Evolutionary conservation across 2,113 vertebrate species (phyloP), one percentile per base, ranked within the genome.

Genomic region (Morone chrysops): DNA sequence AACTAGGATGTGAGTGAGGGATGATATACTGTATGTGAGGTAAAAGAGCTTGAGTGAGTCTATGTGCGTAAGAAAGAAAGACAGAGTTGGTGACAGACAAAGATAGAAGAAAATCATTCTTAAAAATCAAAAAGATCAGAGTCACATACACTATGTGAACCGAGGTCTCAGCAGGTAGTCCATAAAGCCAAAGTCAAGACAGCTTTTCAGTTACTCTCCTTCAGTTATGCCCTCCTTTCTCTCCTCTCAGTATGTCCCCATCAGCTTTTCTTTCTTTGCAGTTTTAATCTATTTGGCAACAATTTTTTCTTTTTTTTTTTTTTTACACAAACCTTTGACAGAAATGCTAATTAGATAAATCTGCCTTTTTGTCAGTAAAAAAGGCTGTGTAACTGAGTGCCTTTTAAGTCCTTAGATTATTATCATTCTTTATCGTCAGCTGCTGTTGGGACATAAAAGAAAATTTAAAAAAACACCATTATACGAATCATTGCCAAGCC

Each of bases 121-220:
- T 66, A 4, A 48, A 68, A 65, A 82, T 47, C 31, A 70, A 56
- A 75, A 56, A 67, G 22, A 22, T 59, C 63, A 14, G 43, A 82
- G 43, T 51, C 47, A 31, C 25, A 22, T 22, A 31, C 36, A 65
- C 38, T 25, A 22, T 43, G 25, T 48, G 63, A 83, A 43, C 45
- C 2, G 72, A 69, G 63, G 31, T 63, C 60, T 70, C 48, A 0
- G 63, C 47, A 85, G 74, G 85, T 75, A 60, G 80, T 38, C 59
- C 18, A 59, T 20, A 60, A 78, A 80, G 36, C 54, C 59, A 47
- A 65, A 82, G 71, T 25, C 78, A 72, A 80, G 76, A 68, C 48
- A 63, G 22, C n/a, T 82, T 54, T 31, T 74, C 51, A 75, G 48
- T 25, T 68, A 20, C 17, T 47, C 22, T 77, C 20, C 13, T 57